Percentiles rank a stretch among this genome's conserved stretches.
Conservation (phyloP, 1,140 invertebrate genomes). For the Metaphire vulgaris region DNA sequence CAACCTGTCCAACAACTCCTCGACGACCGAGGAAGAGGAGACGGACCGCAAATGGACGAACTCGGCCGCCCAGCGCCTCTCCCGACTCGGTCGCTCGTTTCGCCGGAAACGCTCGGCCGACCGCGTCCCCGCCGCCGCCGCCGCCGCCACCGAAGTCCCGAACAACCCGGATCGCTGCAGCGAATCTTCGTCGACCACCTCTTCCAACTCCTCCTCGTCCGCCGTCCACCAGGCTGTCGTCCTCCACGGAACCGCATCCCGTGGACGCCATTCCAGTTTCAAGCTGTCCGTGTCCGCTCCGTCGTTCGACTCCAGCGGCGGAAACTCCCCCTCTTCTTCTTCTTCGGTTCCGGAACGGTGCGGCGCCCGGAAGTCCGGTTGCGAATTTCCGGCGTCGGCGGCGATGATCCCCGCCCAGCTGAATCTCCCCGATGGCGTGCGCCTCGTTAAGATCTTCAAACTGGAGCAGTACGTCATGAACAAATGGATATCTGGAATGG, state of each 20-base stretch:
- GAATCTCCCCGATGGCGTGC: neutral
- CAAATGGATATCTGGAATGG: conserved; percentile 16
- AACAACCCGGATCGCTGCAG: neutral
- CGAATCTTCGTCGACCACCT: neutral
- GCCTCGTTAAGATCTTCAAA: conserved; percentile 4
- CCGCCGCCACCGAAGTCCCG: too few relatives aligned
- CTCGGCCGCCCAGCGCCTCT: neutral
- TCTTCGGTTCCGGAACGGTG: too few relatives aligned
- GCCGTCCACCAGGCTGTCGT: neutral
- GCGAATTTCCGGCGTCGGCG: too few relatives aligned
- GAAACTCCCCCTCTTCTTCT: neutral
- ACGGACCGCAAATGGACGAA: neutral
- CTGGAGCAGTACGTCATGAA: conserved; percentile 8
- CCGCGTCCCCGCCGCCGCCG: neutral
- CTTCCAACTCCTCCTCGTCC: neutral
- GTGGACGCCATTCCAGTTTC: neutral
- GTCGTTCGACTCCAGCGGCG: too few relatives aligned
- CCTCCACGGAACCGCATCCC: neutral
- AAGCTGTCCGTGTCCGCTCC: neutral
- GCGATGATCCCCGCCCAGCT: neutral
- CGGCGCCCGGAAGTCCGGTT: too few relatives aligned
- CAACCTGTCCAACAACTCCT: neutral
- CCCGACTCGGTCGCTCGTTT: neutral
- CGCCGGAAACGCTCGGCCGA: neutral
- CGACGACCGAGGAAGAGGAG: neutral